Percentiles rank a stretch among this genome's conserved stretches.
Conservation (phyloP, 2,113 vertebrate genomes). For the Brienomyrus longianalis region DNA sequence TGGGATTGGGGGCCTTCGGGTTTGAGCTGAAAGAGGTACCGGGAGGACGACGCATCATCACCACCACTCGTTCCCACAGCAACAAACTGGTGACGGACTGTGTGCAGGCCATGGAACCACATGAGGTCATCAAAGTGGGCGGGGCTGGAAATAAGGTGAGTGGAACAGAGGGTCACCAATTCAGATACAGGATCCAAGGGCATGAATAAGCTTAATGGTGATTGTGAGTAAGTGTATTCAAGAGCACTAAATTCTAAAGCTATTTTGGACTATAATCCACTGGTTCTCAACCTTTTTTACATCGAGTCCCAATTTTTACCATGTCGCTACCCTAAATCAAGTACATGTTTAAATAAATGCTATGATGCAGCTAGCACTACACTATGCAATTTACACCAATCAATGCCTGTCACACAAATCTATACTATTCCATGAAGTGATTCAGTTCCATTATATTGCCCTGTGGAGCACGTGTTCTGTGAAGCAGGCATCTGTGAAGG, state of each 20-base stretch:
- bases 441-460: not conserved
- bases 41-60: slow-evolving; percentile 72
- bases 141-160: slow-evolving; percentile 95
- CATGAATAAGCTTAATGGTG: not conserved
- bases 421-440: not conserved
- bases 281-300: too few species aligned
- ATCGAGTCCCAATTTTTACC: too few species aligned
- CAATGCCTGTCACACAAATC: not conserved
- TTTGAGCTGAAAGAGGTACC: slow-evolving; percentile 82
- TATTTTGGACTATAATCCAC: not conserved
- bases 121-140: slow-evolving; percentile 79
- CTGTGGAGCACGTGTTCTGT: not conserved
- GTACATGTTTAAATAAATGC: too few species aligned
- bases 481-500: not conserved
- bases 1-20: slow-evolving; percentile 84
- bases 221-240: not conserved
- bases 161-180: not conserved
- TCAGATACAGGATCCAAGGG: not conserved
- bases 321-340: too few species aligned
- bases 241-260: not conserved
- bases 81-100: slow-evolving; percentile 82
- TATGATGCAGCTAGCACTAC: too few species aligned
- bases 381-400: too few species aligned
- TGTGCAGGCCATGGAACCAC: slow-evolving; percentile 80
- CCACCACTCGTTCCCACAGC: slow-evolving; percentile 91